A percentile compares a stretch with the other conserved stretches of the same genome.
phyloP scores from a whole-genome alignment of 2,797 vertebrate genomes.

The Parambassis ranga region DNA sequence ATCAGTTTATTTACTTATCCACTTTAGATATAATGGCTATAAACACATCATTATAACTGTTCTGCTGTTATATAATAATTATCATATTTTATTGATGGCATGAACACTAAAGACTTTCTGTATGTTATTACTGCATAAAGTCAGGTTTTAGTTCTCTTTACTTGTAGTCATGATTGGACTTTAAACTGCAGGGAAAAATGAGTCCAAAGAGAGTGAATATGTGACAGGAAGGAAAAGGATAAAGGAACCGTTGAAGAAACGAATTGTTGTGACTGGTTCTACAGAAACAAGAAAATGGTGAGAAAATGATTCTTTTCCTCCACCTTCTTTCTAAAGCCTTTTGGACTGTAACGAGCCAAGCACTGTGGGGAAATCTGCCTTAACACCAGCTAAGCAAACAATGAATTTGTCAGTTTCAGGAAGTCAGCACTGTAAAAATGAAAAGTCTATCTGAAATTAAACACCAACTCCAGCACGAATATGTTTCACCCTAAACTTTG shows the following conservation, averaged over 20 bases:
- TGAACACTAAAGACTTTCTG: no score
- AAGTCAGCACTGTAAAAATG: not conserved
- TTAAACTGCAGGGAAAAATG: no score
- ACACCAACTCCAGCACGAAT: slow-evolving; percentile 4
- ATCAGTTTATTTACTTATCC: not conserved
- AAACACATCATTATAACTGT: no score
- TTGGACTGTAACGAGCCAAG: not conserved
- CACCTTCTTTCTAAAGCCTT: not conserved
- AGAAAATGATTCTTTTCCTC: not conserved
- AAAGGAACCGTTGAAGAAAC: no score
- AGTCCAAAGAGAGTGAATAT: no score
- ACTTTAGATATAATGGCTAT: no score
- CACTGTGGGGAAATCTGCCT: slow-evolving; percentile 17
- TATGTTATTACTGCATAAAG: no score
- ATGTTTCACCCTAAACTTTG: not conserved
- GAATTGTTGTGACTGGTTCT: not conserved
- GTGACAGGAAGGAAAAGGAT: no score
- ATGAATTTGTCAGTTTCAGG: slow-evolving; percentile 4
- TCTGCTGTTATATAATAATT: no score
- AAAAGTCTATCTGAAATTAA: not conserved
- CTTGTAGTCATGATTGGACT: no score
- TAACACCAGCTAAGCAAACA: slow-evolving; percentile 13
- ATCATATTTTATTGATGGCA: no score
- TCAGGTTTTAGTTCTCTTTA: no score
- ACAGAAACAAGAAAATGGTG: not conserved